A percentile compares a stretch with the other conserved stretches of the same genome.
phyloP scores from a whole-genome alignment of 2,888 invertebrate genomes.

The Eledona agricola region DNA sequence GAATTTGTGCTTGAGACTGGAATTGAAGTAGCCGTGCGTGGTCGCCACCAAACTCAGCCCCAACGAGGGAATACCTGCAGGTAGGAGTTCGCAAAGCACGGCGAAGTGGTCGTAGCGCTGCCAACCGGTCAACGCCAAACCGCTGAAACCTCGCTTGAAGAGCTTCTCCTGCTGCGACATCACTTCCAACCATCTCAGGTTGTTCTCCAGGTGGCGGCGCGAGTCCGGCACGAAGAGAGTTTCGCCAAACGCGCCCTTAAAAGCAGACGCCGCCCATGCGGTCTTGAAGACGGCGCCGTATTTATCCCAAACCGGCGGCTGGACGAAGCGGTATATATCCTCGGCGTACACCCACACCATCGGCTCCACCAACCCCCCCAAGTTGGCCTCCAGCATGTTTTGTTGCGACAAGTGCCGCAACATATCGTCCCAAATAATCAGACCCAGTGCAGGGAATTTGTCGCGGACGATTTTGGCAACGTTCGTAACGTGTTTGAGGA shows the following conservation, averaged over 20 bases:
- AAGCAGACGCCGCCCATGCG: slow-evolving; percentile 79
- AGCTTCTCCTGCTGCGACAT: slow-evolving; percentile 69
- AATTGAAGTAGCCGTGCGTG: slow-evolving; percentile 70
- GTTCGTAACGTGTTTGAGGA: slow-evolving; percentile 69
- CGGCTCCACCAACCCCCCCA: slow-evolving; percentile 76
- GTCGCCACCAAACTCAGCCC: slow-evolving; percentile 70
- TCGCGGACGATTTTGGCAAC: slow-evolving; percentile 69
- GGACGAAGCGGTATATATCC: slow-evolving; percentile 69
- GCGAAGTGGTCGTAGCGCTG: slow-evolving; percentile 77
- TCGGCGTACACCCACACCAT: slow-evolving; percentile 86
- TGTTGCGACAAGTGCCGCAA: slow-evolving; percentile 70
- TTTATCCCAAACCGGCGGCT: slow-evolving; percentile 70
- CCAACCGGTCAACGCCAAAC: slow-evolving; percentile 70
- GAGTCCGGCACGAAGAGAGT: slow-evolving; percentile 73
- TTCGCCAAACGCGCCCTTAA: slow-evolving; percentile 80
- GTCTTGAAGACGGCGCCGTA: slow-evolving; percentile 73
- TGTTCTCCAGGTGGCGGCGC: slow-evolving; percentile 75
- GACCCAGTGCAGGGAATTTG: slow-evolving; percentile 67
- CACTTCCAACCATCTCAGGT: slow-evolving; percentile 73
- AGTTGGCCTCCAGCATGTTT: slow-evolving; percentile 68
- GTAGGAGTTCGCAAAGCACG: slow-evolving; percentile 73
- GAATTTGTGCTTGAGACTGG: slow-evolving; percentile 62
- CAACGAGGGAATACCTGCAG: slow-evolving; percentile 72
- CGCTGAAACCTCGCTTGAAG: slow-evolving; percentile 65
- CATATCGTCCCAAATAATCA: slow-evolving; percentile 87